Conservation (phyloP, 2,888 invertebrate species). For the Acrobasis consociella region DNA sequence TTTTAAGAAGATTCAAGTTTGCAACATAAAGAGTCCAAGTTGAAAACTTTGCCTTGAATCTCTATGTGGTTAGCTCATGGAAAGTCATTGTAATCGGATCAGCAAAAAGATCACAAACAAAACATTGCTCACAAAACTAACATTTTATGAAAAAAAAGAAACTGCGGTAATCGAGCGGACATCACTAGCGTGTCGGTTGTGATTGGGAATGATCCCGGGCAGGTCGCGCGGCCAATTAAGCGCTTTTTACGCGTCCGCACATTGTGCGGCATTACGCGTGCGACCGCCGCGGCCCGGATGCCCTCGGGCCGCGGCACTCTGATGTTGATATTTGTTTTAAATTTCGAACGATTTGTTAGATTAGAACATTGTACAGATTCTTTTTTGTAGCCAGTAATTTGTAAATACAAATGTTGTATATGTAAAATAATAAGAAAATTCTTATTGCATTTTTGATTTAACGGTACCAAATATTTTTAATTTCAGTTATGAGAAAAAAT, state of each 20-base stretch:
- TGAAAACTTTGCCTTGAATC: too few species aligned
- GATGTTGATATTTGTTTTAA: conserved; percentile 26
- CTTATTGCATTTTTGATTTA: too few species aligned
- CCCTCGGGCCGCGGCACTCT: conserved; percentile 20
- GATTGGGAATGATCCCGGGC: conserved; percentile 72
- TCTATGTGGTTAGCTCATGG: too few species aligned
- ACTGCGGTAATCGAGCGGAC: conserved; percentile 27
- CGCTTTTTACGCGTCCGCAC: conserved; percentile 75
- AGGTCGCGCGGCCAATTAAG: conserved; percentile 68
- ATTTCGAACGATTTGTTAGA: conserved; percentile 21
- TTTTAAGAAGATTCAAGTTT: too few species aligned
- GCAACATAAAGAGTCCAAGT: too few species aligned
- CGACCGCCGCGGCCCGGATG: conserved; percentile 24
- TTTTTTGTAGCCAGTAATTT: not conserved
- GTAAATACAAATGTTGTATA: too few species aligned
- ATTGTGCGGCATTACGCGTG: conserved; percentile 65
- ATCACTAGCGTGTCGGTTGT: conserved; percentile 63
- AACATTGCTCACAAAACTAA: not conserved
- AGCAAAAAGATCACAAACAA: not conserved
- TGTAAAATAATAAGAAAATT: too few species aligned
- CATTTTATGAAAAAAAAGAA: not conserved
- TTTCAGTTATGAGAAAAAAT: too few species aligned
- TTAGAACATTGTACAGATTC: not conserved
- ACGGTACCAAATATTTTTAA: too few species aligned
- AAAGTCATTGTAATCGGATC: not conserved